phyloP scores from a whole-genome alignment of 2,888 invertebrate species.

The Drosophila ustulata region DNA sequence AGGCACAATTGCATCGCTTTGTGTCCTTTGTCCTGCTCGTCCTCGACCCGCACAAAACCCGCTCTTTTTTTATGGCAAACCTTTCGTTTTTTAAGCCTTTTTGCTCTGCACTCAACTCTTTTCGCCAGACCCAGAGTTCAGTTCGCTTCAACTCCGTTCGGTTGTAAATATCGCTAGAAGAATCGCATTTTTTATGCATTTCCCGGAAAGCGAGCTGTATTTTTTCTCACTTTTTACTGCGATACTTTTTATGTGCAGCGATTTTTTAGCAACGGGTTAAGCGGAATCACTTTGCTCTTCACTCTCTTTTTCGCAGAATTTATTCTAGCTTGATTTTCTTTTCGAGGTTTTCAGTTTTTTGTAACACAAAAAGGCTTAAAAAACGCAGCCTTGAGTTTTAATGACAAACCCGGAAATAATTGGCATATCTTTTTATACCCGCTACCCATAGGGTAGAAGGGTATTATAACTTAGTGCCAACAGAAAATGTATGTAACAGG shows the following conservation, averaged over 20 bases:
- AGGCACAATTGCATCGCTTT: constrained; percentile 55
- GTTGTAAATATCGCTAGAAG: constrained; percentile 38
- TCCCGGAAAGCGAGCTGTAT: constrained; percentile 53
- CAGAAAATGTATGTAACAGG: too few species aligned
- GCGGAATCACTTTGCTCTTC: constrained; percentile 42
- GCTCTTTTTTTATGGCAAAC: constrained; percentile 28
- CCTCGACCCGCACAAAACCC: constrained; percentile 14
- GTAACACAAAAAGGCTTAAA: constrained; percentile 65
- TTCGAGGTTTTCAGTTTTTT: constrained; percentile 38
- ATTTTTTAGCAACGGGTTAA: constrained; percentile 60
- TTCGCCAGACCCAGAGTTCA: constrained; percentile 46
- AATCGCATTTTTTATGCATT: constrained; percentile 48
- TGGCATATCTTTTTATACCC: constrained; percentile 19
- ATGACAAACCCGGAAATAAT: constrained; percentile 19
- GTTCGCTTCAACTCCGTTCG: constrained; percentile 4
- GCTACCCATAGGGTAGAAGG: too few species aligned
- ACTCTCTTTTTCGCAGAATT: constrained; percentile 48
- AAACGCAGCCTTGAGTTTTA: constrained; percentile 64
- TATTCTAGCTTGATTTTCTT: constrained; percentile 18
- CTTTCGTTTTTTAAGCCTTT: constrained; percentile 73
- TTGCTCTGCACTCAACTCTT: constrained; percentile 75
- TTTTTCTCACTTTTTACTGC: constrained; percentile 25
- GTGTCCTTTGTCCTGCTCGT: constrained; percentile 46
- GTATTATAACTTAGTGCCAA: too few species aligned
- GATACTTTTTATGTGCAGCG: constrained; percentile 44